Percentiles rank a stretch among this genome's conserved stretches.
Evolutionary conservation across 2,888 invertebrate species (phyloP).

Genomic region (Drosophila paracracens): DNA sequence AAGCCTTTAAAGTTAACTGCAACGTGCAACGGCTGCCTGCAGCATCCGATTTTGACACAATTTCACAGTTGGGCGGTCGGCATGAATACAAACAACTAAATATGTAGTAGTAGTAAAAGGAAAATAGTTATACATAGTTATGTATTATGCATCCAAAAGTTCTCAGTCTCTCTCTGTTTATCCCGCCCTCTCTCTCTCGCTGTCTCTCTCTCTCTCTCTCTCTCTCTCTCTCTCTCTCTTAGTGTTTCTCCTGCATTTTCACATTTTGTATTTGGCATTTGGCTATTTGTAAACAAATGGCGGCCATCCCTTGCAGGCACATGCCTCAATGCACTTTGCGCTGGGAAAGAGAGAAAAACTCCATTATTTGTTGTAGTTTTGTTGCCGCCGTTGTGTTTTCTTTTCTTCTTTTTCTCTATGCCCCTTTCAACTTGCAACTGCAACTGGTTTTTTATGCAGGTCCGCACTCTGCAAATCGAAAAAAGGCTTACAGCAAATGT

Average conservation of each 20-base stretch:
- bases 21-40: slow-evolving; percentile 32
- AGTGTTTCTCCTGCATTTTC: neutral
- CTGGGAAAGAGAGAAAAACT: slow-evolving; percentile 58
- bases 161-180: neutral
- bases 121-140: slow-evolving; percentile 42
- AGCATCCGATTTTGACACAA: slow-evolving; percentile 74
- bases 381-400: slow-evolving; percentile 19
- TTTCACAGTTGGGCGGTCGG: slow-evolving; percentile 59
- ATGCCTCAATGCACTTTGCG: slow-evolving; percentile 74
- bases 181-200: slow-evolving; percentile 1
- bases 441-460: slow-evolving; percentile 74
- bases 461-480: slow-evolving; percentile 59
- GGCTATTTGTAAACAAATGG: slow-evolving; percentile 54
- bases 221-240: neutral
- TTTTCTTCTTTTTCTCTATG: slow-evolving; percentile 7
- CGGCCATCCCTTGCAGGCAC: slow-evolving; percentile 58
- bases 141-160: slow-evolving; percentile 58
- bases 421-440: slow-evolving; percentile 53
- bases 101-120: slow-evolving; percentile 11
- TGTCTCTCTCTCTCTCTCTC: neutral
- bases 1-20: slow-evolving; percentile 24
- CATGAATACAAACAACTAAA: slow-evolving; percentile 29
- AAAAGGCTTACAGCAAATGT: slow-evolving; percentile 68
- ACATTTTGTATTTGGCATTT: slow-evolving; percentile 39
- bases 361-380: slow-evolving; percentile 55